A percentile compares a stretch with the other conserved stretches of the same genome.
These are phyloP conservation scores for Platysternon megacephalum DNA, from an alignment of 2,113 vertebrate genomes.

Conservation along the genomic window DNA sequence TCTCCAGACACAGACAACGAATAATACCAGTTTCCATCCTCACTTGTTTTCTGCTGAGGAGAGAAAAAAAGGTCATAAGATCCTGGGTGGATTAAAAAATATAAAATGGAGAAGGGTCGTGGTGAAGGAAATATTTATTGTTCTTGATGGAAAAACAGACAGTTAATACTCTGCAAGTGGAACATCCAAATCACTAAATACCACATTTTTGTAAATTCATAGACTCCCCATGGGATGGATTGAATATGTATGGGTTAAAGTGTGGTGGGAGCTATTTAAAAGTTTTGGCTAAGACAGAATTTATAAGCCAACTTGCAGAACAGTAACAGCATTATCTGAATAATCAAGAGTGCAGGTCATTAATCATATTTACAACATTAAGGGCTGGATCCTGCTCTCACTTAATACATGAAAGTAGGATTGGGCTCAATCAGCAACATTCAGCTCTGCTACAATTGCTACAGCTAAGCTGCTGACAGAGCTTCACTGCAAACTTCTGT, in stretches of 20 bases:
- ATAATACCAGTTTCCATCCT: not conserved
- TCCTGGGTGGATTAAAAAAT: not conserved
- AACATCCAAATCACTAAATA: not conserved
- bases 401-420: not conserved
- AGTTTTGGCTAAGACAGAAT: not conserved
- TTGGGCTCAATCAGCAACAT: not conserved
- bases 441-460: accelerated
- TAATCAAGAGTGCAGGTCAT: not conserved
- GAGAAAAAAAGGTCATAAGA: not conserved
- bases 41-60: not conserved
- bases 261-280: not conserved
- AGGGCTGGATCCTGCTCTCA: accelerated
- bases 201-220: not conserved
- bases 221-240: not conserved
- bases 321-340: not conserved
- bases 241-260: not conserved
- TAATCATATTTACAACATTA: accelerated
- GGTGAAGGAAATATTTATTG: not conserved
- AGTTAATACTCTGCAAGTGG: not conserved
- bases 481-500: too few relatives aligned
- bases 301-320: not conserved
- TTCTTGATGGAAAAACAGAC: not conserved
- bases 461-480: accelerated
- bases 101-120: not conserved
- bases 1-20: not conserved